Conservation (phyloP, 2,888 invertebrate genomes). For the Chromoteleia sp. region DNA sequence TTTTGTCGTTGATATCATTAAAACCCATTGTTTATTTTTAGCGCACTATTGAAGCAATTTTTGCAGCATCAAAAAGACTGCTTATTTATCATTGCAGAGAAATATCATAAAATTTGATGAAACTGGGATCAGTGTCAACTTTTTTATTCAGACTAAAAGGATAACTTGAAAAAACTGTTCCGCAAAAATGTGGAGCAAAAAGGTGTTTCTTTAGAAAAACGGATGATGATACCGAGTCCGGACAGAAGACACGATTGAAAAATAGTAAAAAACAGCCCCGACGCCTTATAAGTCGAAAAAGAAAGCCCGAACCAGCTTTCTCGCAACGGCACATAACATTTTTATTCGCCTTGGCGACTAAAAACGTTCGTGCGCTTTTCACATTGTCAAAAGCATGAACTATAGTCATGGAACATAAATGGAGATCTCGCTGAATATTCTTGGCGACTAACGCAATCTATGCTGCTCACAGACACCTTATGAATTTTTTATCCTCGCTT, state of each 20-base stretch:
- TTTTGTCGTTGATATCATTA: too few species aligned
- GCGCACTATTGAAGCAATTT: too few species aligned
- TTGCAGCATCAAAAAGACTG: too few species aligned
- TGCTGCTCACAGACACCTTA: conserved; percentile 45
- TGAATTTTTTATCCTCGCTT: conserved; percentile 59
- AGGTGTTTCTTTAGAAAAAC: conserved; percentile 14
- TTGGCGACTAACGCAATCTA: conserved; percentile 54
- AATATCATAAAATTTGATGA: conserved; percentile 7
- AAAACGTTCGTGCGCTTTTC: conserved; percentile 42
- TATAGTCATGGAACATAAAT: conserved; percentile 57
- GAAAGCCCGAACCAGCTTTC: conserved; percentile 38
- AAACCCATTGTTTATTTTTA: too few species aligned
- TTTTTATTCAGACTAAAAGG: conserved; percentile 19
- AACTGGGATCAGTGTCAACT: conserved; percentile 3
- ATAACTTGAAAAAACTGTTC: background rate
- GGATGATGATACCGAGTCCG: conserved; percentile 4
- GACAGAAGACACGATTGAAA: conserved; percentile 24
- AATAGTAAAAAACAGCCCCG: conserved; percentile 22
- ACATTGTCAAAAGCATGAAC: conserved; percentile 53
- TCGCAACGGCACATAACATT: conserved; percentile 47
- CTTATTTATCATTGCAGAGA: too few species aligned
- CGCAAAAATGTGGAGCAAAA: too few species aligned
- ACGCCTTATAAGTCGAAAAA: conserved; percentile 36
- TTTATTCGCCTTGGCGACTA: conserved; percentile 41
- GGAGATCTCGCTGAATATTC: conserved; percentile 58